phyloP scores from a whole-genome alignment of 2,888 invertebrate genomes.

The Steinernema hermaphroditum region DNA sequence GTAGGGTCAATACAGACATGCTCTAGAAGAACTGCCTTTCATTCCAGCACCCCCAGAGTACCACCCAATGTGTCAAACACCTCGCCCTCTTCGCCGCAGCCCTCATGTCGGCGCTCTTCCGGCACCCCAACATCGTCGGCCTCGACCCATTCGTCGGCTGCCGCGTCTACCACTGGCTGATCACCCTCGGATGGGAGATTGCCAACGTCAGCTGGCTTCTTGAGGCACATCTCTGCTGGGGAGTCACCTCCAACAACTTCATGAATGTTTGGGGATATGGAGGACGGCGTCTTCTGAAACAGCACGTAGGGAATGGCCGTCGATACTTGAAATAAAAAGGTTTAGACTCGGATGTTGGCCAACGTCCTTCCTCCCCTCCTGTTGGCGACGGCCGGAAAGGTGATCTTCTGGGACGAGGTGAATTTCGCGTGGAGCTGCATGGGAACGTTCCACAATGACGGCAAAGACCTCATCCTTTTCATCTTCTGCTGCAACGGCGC shows the following conservation, averaged over 20 bases:
- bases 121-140: background rate
- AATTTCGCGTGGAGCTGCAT: background rate
- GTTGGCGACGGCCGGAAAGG: background rate
- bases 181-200: background rate
- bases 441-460: background rate
- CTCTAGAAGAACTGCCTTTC: background rate
- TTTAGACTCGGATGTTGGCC: background rate
- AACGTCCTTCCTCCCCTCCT: background rate
- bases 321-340: too few species aligned
- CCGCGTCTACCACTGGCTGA: slow-evolving; percentile 24
- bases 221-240: slow-evolving; percentile 25
- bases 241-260: slow-evolving; percentile 23
- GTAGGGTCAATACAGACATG: background rate
- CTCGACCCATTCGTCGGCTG: slow-evolving; percentile 7
- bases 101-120: slow-evolving; percentile 6
- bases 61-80: slow-evolving; percentile 5
- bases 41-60: slow-evolving; percentile 1
- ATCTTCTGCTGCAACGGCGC: background rate
- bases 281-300: background rate
- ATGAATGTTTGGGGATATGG: slow-evolving; percentile 8
- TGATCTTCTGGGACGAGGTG: slow-evolving; percentile 9
- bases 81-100: background rate
- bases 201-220: background rate
- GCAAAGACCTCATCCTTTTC: background rate
- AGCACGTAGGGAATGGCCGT: background rate